Conservation (phyloP, 2,888 invertebrate genomes). For the Lasioglossum villosulum region DNA sequence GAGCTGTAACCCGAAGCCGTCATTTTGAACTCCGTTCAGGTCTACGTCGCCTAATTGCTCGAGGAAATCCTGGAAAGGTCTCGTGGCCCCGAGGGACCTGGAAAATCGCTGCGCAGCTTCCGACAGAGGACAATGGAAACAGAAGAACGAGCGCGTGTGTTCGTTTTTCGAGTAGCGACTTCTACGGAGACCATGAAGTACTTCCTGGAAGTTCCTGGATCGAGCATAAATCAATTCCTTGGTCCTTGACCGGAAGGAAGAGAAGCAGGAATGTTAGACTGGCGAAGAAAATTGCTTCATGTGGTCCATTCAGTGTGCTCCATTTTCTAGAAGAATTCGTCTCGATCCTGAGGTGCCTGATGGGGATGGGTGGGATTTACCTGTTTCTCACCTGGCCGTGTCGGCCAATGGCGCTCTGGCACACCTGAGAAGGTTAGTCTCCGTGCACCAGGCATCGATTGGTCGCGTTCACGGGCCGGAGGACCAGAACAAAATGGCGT, state of each 20-base stretch:
- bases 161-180: not conserved
- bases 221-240: not conserved
- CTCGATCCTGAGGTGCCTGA: not conserved
- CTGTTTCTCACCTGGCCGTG: constrained; percentile 23
- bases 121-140: constrained; percentile 32
- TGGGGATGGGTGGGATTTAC: not conserved
- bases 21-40: constrained; percentile 24
- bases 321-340: not conserved
- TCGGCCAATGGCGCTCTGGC: constrained; percentile 25
- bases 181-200: not conserved
- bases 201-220: not conserved
- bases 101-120: constrained; percentile 5
- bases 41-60: constrained; percentile 21
- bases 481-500: constrained; percentile 27
- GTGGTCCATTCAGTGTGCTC: no score
- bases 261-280: no score
- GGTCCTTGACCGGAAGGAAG: no score
- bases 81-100: constrained; percentile 20
- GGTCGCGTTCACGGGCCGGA: not conserved
- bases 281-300: not conserved
- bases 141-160: constrained; percentile 6
- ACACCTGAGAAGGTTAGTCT: constrained; percentile 37
- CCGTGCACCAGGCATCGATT: not conserved
- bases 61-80: constrained; percentile 14
- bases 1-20: not conserved